These are phyloP conservation scores for Pseudomugil tenellus DNA, from an alignment of 2,797 vertebrate genomes.

Conservation along the genomic window DNA sequence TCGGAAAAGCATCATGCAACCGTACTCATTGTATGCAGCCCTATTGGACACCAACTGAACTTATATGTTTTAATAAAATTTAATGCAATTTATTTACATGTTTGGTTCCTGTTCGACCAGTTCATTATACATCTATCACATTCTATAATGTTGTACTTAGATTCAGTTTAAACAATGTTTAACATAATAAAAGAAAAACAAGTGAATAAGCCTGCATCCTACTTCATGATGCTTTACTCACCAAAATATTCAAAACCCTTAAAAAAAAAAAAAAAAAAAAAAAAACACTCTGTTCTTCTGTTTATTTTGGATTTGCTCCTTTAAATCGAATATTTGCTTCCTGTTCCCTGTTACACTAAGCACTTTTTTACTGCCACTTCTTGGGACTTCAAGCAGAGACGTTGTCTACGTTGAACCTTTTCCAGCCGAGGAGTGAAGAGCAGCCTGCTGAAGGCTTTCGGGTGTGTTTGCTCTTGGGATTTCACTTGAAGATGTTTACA, in stretches of 20 bases:
- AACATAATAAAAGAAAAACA: neutral
- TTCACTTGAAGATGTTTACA: conserved; percentile 76
- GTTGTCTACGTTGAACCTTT: conserved; percentile 48
- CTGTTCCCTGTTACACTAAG: conserved; percentile 45
- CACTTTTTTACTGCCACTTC: conserved; percentile 64
- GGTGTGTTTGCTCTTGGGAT: conserved; percentile 77
- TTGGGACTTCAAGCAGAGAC: conserved; percentile 62
- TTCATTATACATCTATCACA: conserved; percentile 58
- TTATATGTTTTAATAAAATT: no score
- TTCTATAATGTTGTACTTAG: conserved; percentile 22
- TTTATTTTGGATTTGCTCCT: conserved; percentile 41
- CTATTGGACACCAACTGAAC: conserved; percentile 45
- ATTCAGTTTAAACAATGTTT: neutral
- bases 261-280: conserved; percentile 2
- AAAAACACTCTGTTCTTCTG: neutral
- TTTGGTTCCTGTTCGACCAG: conserved; percentile 51
- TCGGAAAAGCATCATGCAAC: no score
- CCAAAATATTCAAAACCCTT: no score
- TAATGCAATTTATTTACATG: conserved; percentile 66
- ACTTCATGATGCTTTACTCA: neutral
- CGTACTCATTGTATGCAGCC: conserved; percentile 63
- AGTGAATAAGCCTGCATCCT: no score
- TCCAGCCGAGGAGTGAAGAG: conserved; percentile 60
- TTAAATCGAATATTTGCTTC: conserved; percentile 58
- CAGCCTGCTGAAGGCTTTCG: conserved; percentile 53